A percentile compares a stretch with the other conserved stretches of the same genome.
Evolutionary conservation across 2,888 invertebrate genomes (phyloP).

Genomic region (Ptycholaimellus sp.): DNA sequence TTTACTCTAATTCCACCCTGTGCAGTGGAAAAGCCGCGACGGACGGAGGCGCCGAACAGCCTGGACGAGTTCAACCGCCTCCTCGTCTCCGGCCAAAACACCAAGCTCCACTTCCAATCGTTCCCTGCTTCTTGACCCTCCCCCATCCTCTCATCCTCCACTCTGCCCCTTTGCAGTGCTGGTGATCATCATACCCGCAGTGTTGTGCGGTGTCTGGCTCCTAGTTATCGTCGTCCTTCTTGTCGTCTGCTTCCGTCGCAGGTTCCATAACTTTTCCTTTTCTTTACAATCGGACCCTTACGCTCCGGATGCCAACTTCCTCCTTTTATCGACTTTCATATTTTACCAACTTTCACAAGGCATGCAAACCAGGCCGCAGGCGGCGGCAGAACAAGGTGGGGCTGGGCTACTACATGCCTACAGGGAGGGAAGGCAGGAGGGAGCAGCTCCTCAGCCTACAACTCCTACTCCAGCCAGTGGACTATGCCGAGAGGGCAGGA

Average conservation of each 20-base stretch:
- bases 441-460: not conserved
- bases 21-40: not conserved
- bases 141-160: too few species aligned
- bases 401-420: conserved; percentile 7
- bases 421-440: not conserved
- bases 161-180: conserved; percentile 13
- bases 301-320: not conserved
- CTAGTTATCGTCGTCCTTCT: conserved; percentile 11
- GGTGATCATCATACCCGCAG: conserved; percentile 9
- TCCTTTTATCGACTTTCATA: not conserved
- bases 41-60: not conserved
- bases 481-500: conserved; percentile 3
- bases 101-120: too few species aligned
- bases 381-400: conserved; percentile 5
- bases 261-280: not conserved
- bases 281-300: not conserved
- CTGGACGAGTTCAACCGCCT: not conserved
- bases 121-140: too few species aligned
- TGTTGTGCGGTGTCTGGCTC: conserved; percentile 12
- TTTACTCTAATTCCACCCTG: too few species aligned
- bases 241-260: conserved; percentile 8
- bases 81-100: not conserved
- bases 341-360: not conserved
- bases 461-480: conserved; percentile 4
- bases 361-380: conserved; percentile 3